phyloP scores from a whole-genome alignment of 1,140 invertebrate species.

The Trinorchestia longiramus region DNA sequence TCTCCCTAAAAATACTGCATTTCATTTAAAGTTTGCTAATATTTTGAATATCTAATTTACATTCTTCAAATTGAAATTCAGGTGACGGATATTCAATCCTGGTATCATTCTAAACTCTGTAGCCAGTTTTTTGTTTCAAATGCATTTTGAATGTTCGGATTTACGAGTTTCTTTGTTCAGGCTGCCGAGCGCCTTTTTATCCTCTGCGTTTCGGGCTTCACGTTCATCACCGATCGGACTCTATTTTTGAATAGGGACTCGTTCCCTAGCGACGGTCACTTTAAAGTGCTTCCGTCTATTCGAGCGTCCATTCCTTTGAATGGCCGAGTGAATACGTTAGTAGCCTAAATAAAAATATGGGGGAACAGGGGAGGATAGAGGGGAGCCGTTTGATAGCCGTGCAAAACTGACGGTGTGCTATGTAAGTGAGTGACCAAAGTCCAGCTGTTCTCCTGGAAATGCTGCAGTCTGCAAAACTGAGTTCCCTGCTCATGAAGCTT shows the following conservation, averaged over 20 bases:
- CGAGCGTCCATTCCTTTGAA: constrained; percentile 47
- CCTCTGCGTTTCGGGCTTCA: background rate
- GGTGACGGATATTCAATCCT: no score
- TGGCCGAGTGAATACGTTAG: constrained; percentile 46
- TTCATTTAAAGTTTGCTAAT: no score
- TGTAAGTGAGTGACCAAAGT: background rate
- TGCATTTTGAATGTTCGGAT: background rate
- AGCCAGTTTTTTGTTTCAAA: background rate
- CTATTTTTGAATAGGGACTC: background rate
- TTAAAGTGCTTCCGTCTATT: constrained; percentile 41
- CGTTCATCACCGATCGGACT: background rate
- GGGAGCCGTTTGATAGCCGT: constrained; percentile 12
- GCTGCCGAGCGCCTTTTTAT: background rate
- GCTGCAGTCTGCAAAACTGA: background rate
- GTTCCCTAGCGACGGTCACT: constrained; percentile 16
- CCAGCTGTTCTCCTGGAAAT: background rate
- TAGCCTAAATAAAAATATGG: constrained; percentile 33
- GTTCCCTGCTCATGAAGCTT: background rate
- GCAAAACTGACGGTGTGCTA: constrained; percentile 10
- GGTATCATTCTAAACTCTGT: background rate
- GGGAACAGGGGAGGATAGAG: background rate
- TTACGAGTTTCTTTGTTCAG: background rate
- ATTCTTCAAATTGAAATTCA: no score
- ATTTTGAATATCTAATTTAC: no score
- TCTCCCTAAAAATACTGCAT: no score